These are phyloP conservation scores for Aromia moschata DNA, from an alignment of 2,888 invertebrate genomes.

Conservation along the genomic window DNA sequence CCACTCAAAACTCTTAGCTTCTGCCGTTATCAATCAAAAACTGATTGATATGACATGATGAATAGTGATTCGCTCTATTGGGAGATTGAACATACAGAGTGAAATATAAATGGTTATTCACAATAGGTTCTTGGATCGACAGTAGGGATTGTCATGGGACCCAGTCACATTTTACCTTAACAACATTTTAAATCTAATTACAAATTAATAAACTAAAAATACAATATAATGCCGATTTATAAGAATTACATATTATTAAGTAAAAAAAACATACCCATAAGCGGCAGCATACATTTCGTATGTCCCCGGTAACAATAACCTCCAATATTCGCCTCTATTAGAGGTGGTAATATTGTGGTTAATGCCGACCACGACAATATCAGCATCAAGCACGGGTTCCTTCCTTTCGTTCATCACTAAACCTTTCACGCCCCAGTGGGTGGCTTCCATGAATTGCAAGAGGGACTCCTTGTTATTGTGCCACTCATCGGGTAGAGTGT, in stretches of 20 bases:
- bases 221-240: background rate
- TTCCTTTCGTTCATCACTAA: conserved; percentile 71
- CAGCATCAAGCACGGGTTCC: conserved; percentile 76
- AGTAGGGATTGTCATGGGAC: too few species aligned
- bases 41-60: too few species aligned
- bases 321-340: conserved; percentile 91
- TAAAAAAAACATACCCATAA: conserved; percentile 70
- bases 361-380: conserved; percentile 79
- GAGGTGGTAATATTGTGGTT: conserved; percentile 83
- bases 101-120: too few species aligned
- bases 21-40: too few species aligned
- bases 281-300: conserved; percentile 80
- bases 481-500: conserved; percentile 83
- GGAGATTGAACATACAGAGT: too few species aligned
- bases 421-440: conserved; percentile 76
- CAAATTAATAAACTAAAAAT: conserved; percentile 10
- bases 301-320: conserved; percentile 86
- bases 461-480: conserved; percentile 84
- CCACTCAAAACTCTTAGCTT: too few species aligned
- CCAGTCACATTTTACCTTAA: too few species aligned
- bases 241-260: background rate
- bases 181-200: conserved; percentile 26
- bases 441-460: conserved; percentile 84
- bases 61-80: too few species aligned
- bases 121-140: too few species aligned